Base-by-base conservation (phyloP, 2,113 vertebrate genomes). In the Cottus gobio region DNA sequence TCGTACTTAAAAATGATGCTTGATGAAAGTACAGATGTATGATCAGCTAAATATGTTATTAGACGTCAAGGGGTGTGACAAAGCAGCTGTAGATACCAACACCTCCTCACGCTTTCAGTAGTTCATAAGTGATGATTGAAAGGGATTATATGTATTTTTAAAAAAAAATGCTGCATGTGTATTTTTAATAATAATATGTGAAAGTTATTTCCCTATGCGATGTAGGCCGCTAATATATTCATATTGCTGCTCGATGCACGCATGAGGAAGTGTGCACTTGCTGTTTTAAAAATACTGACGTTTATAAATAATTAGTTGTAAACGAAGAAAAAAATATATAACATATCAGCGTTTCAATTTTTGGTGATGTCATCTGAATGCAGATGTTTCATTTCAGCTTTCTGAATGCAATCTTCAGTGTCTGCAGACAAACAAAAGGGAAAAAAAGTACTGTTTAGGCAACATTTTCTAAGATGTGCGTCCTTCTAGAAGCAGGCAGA, bases 401-500 rank as follows among this genome's bases (percentile, higher is more conserved):
- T 61, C 39, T 73, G 42, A 64, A 9, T 18, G 11, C 11, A 26
- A 15, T 28, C 22, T 12, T 3, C 58, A 18, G 50, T 54, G 5
- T 64, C 34, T 37, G 3, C 58, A 39, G 30, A 65, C 36, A 67
- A 61, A 34, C 7, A 28, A 26, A 48, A 31, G 24, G 24, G 10
- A 57, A 66, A 54, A 1, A 48, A 16, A 10, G 28, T 24, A 4
- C 16, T 39, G 44, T 74, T 46, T 2, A 20, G 69, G 57, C 12
- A 58, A 44, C 26, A 56, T 34, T 44, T 80, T 54, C 39, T 79
- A 48, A 79, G 31, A 1, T 61, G n/a, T 81, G 12, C 64, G 28
- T 89, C 13, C 82, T 71, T 79, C 28, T 60, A 91, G 90, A 92
- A 89, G 85, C 92, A 93, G 89, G 92, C 88, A 61, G 97, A 98